phyloP scores from a whole-genome alignment of 2,113 vertebrate genomes.

The Cettia cetti region DNA sequence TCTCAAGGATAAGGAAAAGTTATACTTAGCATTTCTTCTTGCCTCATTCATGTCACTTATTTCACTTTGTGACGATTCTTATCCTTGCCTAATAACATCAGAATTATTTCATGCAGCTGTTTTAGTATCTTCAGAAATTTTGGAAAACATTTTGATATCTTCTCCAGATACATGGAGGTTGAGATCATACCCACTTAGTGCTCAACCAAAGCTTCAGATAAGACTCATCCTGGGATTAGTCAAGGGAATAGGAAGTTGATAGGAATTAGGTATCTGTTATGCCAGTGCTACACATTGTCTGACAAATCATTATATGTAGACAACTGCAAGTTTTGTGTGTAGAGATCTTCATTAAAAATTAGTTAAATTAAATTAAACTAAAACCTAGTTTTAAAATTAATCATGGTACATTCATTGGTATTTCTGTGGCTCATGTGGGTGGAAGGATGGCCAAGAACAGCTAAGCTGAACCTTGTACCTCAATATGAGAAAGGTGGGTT shows the following conservation, averaged over 20 bases:
- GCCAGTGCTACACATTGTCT: not conserved
- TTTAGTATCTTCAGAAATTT: not conserved
- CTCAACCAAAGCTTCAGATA: not conserved
- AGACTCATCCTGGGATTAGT: not conserved
- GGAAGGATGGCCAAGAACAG: not conserved
- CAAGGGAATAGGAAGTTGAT: not conserved
- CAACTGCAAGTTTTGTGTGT: not conserved
- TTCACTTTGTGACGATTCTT: not conserved
- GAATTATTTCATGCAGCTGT: not conserved
- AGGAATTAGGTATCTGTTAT: not conserved
- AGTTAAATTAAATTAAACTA: not conserved
- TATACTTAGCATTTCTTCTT: not conserved
- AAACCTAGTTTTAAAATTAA: not conserved
- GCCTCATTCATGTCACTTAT: not conserved
- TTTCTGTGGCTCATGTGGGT: not conserved
- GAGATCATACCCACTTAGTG: not conserved
- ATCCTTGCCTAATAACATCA: not conserved
- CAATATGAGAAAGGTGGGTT: not conserved
- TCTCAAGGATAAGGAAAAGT: not conserved
- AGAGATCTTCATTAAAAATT: not conserved
- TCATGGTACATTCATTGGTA: not conserved
- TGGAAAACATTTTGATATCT: not conserved
- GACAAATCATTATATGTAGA: not conserved
- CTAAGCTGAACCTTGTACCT: not conserved
- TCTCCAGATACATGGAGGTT: not conserved